A percentile compares a stretch with the other conserved stretches of the same genome.
Evolutionary conservation across 1,140 invertebrate genomes (phyloP).

Genomic region (Cylas formicarius): DNA sequence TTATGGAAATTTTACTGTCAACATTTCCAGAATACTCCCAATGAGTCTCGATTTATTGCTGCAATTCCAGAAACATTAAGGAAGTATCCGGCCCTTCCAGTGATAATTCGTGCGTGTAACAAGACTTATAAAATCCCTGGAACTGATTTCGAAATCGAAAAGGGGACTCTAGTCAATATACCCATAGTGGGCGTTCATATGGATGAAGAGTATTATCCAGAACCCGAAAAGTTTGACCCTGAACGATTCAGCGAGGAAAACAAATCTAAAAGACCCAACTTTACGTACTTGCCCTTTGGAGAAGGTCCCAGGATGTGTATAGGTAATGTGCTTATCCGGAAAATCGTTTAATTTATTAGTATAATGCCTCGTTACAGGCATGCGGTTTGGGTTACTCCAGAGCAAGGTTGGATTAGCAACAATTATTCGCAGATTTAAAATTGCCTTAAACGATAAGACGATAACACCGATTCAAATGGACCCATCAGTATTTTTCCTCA

Average conservation of each 20-base stretch:
- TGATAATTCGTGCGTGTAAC: conserved; percentile 45
- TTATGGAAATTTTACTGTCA: too few species aligned
- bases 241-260: conserved; percentile 17
- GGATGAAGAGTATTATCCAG: conserved; percentile 44
- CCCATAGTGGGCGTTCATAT: conserved; percentile 50
- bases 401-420: conserved; percentile 49
- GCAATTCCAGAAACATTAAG: conserved; percentile 55
- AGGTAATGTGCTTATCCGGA: conserved; percentile 28
- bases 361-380: too few species aligned
- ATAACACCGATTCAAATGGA: too few species aligned
- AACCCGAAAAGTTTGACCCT: conserved; percentile 23
- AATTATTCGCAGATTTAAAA: too few species aligned
- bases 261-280: neutral
- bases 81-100: conserved; percentile 45
- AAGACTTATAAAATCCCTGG: conserved; percentile 42
- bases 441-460: too few species aligned
- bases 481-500: too few species aligned
- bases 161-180: conserved; percentile 40
- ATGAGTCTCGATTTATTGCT: too few species aligned
- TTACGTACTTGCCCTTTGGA: conserved; percentile 4
- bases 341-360: too few species aligned
- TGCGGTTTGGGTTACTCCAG: conserved; percentile 54
- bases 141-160: conserved; percentile 25
- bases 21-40: too few species aligned
- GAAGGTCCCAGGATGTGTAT: conserved; percentile 1